These are phyloP conservation scores for Ditula angustiorana DNA, from an alignment of 2,888 invertebrate species.

Conservation along the genomic window DNA sequence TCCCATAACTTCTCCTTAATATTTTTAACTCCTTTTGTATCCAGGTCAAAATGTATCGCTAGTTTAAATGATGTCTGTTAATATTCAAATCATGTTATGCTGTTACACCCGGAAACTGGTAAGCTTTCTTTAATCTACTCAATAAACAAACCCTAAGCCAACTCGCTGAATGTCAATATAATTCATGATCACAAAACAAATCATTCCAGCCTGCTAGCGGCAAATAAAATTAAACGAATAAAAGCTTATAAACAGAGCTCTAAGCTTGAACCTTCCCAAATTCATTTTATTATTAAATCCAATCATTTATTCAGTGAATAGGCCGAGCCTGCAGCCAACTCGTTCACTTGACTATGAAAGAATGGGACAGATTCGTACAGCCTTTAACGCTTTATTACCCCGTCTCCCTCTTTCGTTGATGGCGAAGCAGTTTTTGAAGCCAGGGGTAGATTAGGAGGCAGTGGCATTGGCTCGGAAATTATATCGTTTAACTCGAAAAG, in stretches of 20 bases:
- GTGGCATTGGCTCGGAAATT: conserved; percentile 33
- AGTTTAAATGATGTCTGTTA: no score
- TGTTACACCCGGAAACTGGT: background rate
- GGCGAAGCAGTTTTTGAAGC: conserved; percentile 11
- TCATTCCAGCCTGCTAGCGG: conserved; percentile 8
- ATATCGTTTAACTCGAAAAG: conserved; percentile 38
- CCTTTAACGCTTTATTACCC: background rate
- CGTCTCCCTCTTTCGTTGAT: background rate
- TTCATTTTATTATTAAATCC: conserved; percentile 39
- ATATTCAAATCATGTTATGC: background rate
- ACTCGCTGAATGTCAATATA: conserved; percentile 15
- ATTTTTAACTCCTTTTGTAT: no score
- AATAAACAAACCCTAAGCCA: conserved; percentile 4
- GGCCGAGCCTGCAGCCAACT: conserved; percentile 1
- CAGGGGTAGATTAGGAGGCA: conserved; percentile 27
- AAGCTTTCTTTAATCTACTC: background rate
- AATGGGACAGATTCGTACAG: conserved; percentile 14
- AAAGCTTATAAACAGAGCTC: conserved; percentile 31
- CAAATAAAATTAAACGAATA: conserved; percentile 34
- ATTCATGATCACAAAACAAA: conserved; percentile 21
- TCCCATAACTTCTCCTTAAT: no score
- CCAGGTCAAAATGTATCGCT: no score
- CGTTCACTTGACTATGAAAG: background rate
- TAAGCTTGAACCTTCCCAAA: conserved; percentile 30
- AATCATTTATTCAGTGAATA: conserved; percentile 38